A percentile compares a stretch with the other conserved stretches of the same genome.
These are phyloP conservation scores for Myotis yumanensis DNA, from an alignment of 2,113 vertebrate species.

Conservation along the genomic window DNA sequence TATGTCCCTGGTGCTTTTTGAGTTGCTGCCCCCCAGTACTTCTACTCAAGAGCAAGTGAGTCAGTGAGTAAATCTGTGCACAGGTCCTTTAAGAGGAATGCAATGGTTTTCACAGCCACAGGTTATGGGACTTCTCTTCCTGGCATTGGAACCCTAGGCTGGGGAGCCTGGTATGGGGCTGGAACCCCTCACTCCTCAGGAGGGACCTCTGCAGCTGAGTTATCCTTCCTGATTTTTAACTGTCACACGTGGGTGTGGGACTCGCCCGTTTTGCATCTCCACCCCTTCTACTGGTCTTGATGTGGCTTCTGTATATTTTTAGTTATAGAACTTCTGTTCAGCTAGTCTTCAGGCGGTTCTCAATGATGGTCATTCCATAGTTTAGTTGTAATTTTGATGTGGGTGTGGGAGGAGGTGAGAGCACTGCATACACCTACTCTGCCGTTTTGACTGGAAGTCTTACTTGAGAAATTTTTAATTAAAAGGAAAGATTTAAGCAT, in stretches of 20 bases:
- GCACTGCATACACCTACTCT: background rate
- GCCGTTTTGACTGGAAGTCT: background rate
- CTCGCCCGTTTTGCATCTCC: background rate
- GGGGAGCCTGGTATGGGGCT: background rate
- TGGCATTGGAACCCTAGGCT: background rate
- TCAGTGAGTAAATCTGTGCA: background rate
- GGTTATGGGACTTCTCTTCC: background rate
- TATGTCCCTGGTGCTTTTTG: background rate
- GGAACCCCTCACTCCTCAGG: background rate
- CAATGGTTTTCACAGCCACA: background rate
- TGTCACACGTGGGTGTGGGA: background rate
- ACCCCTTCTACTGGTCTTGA: background rate
- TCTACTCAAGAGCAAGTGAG: background rate
- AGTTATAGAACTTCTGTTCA: background rate
- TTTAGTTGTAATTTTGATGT: background rate
- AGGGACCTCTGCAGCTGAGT: background rate
- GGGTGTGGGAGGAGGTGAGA: background rate
- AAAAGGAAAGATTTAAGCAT: background rate
- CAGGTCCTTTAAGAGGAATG: background rate
- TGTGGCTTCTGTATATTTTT: background rate
- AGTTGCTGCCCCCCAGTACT: background rate
- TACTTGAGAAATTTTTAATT: conserved; percentile 15
- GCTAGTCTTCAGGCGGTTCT: background rate
- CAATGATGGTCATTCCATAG: background rate
- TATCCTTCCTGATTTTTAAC: background rate